A percentile compares a stretch with the other conserved stretches of the same genome.
Conservation (phyloP, 2,113 vertebrate species). For the Serilophus lunatus region DNA sequence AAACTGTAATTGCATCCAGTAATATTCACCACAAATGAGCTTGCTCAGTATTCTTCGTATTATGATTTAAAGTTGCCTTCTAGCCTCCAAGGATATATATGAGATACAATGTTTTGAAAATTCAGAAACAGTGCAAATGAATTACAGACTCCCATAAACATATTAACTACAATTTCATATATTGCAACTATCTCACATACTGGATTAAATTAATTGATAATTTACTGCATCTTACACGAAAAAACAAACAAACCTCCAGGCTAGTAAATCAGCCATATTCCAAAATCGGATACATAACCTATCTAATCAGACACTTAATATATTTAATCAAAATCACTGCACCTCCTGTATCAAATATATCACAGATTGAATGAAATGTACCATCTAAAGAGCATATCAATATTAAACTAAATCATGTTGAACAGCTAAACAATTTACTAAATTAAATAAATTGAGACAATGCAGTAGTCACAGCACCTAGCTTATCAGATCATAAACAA, state of each 20-base stretch:
- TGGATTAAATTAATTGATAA: slow-evolving; percentile 32
- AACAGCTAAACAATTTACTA: background rate
- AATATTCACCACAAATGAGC: background rate
- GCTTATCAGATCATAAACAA: background rate
- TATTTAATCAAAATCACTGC: slow-evolving; percentile 21
- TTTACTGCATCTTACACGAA: slow-evolving; percentile 12
- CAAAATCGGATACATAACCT: background rate
- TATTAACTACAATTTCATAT: background rate
- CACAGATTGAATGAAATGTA: background rate
- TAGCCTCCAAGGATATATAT: background rate
- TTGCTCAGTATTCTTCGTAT: background rate
- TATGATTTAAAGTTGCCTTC: background rate
- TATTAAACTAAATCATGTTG: slow-evolving; percentile 29
- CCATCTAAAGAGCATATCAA: background rate
- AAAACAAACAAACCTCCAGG: background rate
- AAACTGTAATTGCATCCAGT: background rate
- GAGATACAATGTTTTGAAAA: background rate
- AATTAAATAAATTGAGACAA: slow-evolving; percentile 32
- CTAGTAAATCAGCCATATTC: slow-evolving; percentile 21
- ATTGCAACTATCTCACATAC: background rate
- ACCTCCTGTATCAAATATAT: background rate
- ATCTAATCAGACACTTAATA: slow-evolving; percentile 39
- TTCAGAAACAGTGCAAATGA: slow-evolving; percentile 19
- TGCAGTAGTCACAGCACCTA: background rate
- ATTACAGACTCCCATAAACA: background rate